phyloP scores from a whole-genome alignment of 2,113 vertebrate species.

The Todiramphus chloris region DNA sequence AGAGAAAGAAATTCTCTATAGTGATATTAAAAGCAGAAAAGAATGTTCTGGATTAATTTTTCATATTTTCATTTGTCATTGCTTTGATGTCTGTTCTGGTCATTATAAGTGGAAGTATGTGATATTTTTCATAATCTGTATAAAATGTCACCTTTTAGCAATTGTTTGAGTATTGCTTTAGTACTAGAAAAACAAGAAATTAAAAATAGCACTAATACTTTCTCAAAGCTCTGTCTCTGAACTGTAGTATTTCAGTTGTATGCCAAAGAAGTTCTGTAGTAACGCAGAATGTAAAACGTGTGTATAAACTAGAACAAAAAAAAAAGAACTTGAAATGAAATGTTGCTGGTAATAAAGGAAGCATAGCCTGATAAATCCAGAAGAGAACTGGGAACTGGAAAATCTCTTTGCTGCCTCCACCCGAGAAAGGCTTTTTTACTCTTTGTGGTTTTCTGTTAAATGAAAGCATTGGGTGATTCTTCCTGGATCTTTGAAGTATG shows the following conservation, averaged over 20 bases:
- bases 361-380: neutral
- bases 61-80: neutral
- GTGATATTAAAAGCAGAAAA: neutral
- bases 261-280: neutral
- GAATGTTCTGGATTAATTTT: neutral
- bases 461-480: neutral
- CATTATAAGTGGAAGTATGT: neutral
- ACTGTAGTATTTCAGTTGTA: neutral
- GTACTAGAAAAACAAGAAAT: neutral
- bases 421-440: neutral
- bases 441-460: neutral
- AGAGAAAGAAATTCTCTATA: neutral
- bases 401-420: neutral
- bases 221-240: neutral
- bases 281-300: neutral
- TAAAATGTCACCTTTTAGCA: neutral
- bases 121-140: neutral
- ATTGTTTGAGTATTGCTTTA: neutral
- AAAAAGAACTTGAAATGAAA: neutral
- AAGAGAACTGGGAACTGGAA: neutral
- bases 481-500: neutral
- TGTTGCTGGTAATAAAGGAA: neutral
- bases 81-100: neutral
- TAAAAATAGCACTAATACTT: neutral
- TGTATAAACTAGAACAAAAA: neutral